Conservation (phyloP, 2,888 invertebrate species). For the Artemia sinica region DNA sequence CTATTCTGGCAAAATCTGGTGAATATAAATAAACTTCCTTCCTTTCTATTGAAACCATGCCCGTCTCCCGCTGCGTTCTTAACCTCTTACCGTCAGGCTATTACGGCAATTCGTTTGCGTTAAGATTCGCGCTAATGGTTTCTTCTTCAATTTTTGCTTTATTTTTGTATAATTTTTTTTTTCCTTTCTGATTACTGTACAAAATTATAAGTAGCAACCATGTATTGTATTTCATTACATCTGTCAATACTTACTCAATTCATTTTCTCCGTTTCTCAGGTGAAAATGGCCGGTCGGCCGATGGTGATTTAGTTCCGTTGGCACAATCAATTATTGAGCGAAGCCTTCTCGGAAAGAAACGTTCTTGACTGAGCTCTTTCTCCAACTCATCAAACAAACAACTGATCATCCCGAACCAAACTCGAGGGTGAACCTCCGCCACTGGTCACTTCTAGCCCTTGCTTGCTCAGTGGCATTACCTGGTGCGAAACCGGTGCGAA, state of each 20-base stretch:
- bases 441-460: slow-evolving; percentile 74
- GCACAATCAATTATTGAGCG: slow-evolving; percentile 77
- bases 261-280: slow-evolving; percentile 8
- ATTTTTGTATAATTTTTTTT: too few species aligned
- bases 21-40: too few species aligned
- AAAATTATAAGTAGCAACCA: too few species aligned
- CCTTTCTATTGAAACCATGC: too few species aligned
- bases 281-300: slow-evolving; percentile 35
- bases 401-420: slow-evolving; percentile 79
- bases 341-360: slow-evolving; percentile 75
- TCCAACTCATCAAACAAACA: slow-evolving; percentile 82
- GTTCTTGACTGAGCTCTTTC: slow-evolving; percentile 68
- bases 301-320: slow-evolving; percentile 70
- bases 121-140: neutral
- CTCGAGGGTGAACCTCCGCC: slow-evolving; percentile 64
- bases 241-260: neutral
- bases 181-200: too few species aligned
- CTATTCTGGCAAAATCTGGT: too few species aligned
- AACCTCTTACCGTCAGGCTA: too few species aligned
- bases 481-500: slow-evolving; percentile 56
- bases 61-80: too few species aligned
- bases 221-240: too few species aligned
- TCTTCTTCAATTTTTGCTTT: neutral
- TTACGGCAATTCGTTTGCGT: too few species aligned
- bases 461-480: slow-evolving; percentile 68